Conservation (phyloP, 2,113 vertebrate genomes). For the Typhlomys cinereus region DNA sequence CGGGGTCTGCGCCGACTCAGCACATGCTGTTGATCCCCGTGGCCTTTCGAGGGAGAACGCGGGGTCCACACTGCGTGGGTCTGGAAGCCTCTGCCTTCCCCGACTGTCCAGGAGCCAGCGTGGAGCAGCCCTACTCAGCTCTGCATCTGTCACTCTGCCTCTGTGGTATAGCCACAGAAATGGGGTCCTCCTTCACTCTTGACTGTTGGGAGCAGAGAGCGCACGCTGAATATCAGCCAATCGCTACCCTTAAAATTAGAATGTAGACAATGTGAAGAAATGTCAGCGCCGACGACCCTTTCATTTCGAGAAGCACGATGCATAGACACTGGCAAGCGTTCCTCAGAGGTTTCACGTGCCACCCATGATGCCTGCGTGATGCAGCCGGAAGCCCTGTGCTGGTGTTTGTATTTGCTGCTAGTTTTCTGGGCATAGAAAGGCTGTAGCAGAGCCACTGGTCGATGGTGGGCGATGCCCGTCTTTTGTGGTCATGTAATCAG, state of each 20-base stretch:
- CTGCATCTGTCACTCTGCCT: not conserved
- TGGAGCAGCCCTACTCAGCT: too few relatives aligned
- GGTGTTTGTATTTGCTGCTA: not conserved
- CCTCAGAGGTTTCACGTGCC: not conserved
- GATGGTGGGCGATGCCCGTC: not conserved
- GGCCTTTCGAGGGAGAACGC: not conserved
- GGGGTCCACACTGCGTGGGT: too few relatives aligned
- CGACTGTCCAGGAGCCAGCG: too few relatives aligned
- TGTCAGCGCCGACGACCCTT: not conserved
- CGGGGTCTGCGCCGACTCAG: not conserved
- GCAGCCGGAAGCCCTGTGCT: not conserved
- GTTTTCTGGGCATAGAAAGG: not conserved
- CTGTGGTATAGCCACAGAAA: too few relatives aligned
- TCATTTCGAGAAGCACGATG: conserved; percentile 34
- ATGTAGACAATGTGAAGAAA: conserved; percentile 38
- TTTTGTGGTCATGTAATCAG: not conserved
- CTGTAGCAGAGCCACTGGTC: not conserved
- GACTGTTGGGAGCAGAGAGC: not conserved
- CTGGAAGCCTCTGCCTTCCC: too few relatives aligned
- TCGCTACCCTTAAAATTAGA: conserved; percentile 45
- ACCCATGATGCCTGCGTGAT: not conserved
- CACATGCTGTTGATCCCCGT: not conserved
- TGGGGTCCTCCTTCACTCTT: not conserved
- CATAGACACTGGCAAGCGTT: not conserved
- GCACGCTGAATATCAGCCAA: not conserved